Evolutionary conservation across 2,888 invertebrate genomes (phyloP).

Genomic region (Stenurella melanura): DNA sequence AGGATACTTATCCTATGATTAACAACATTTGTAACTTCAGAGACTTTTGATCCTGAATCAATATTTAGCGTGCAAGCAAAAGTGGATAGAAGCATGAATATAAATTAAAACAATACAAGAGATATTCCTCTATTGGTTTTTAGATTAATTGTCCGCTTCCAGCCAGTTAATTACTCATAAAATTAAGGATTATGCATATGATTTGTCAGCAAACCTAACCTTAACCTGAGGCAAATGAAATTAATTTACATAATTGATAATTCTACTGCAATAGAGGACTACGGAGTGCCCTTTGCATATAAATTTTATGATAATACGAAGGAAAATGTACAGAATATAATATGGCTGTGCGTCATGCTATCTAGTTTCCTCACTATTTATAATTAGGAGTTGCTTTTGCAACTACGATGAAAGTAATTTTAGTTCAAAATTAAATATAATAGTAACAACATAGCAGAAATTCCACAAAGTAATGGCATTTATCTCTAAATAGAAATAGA

Average conservation of each 20-base stretch:
- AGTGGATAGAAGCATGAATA: too few species aligned
- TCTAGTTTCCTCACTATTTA: not conserved
- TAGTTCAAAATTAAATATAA: too few species aligned
- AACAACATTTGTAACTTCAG: too few species aligned
- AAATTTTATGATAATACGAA: conserved; percentile 25
- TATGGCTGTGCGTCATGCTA: conserved; percentile 10
- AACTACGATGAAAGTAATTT: not conserved
- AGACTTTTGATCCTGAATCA: too few species aligned
- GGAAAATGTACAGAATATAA: conserved; percentile 21
- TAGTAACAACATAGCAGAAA: too few species aligned
- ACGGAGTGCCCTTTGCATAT: conserved; percentile 25
- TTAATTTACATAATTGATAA: conserved; percentile 18
- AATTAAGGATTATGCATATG: not conserved
- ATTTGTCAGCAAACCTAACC: conserved; percentile 1
- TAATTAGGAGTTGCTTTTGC: not conserved
- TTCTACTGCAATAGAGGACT: not conserved
- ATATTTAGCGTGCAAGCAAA: too few species aligned
- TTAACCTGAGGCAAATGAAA: not conserved
- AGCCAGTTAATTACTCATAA: not conserved
- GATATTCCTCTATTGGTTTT: not conserved
- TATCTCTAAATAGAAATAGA: too few species aligned
- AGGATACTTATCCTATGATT: too few species aligned
- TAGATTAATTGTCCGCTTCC: not conserved
- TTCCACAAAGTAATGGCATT: too few species aligned
- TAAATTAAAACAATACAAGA: not conserved